Evolutionary conservation across 2,113 vertebrate species (phyloP), one percentile per base, ranked within the genome.

Genomic region (Forbesichthys papilliferus): DNA sequence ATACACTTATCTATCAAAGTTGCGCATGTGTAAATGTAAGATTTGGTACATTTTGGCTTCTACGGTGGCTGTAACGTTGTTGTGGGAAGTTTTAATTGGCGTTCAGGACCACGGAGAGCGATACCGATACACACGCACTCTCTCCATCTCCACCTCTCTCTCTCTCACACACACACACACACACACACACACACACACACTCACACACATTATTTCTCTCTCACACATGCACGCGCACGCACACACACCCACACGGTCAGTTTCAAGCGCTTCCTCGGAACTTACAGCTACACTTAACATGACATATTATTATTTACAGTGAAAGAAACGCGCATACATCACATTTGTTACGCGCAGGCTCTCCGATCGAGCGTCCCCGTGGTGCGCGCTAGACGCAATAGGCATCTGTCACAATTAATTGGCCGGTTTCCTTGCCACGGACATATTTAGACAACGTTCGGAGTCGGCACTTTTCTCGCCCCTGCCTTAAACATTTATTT

Each of bases 321-420:
- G n/a, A 11, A 47, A 46, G 20, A 9, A 16, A 48, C 27, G 5
- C 8, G 8, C 69, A 27, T 65, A 9, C 11, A 8, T 68, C 55
- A 6, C 34, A 13, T 64, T 10, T 14, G 20, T 8, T 42, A n/a
- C n/a, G 13, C 54, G 5, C 27, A 2, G 27, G 27, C 27, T 27
- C 27, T 27, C 27, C 27, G 27, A 27, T 27, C 27, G 27, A 27
- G 27, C 27, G 2, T 27, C 27, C 27, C 27, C 27, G 27, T 27
- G 27, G 27, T 27, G 27, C 9, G 49, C 49, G 9, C 36, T 42
- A 42, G 36, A 55, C 75, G 61, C 70, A 80, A 66, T 70, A 59
- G 73, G 66, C 79, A 88, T 90, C 85, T 84, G 82, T 86, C 85
- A 82, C 73, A 87, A 78, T 86, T 81, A 89, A 90, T 89, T 90